Evolutionary conservation across 2,113 vertebrate genomes (phyloP), one percentile per base, ranked within the genome.

Genomic region (Diglossa brunneiventris): DNA sequence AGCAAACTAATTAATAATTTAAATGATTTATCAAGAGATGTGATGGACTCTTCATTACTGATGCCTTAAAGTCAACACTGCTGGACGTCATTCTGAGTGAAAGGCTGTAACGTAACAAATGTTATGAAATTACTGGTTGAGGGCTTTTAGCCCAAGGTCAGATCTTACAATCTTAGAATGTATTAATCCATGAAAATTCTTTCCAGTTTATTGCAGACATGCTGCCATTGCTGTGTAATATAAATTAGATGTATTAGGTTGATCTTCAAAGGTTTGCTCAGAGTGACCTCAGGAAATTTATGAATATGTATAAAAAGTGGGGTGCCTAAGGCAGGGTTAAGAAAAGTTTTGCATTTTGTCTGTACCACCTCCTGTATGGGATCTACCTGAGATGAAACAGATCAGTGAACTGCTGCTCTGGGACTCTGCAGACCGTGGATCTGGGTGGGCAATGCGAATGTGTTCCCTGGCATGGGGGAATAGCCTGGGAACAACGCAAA

Each of bases 101-200:
- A 67, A 35, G 19, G 42, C 59, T 67, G 19, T 44, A 62, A 55
- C 2, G 11, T 41, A 47, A 15, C 3, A 37, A 52, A 22, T 7
- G 21, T 67, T 55, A 47, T 0, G 2, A 49, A 77, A 31, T 73
- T 46, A 77, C 23, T 18, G 27, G 42, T 8, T 27, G 70, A 81
- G 28, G 68, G 52, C 56, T 86, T 88, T 76, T 14, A 46, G 84
- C 70, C 56, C 47, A 53, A 77, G 85, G 91, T 92, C 78, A 89
- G 33, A 33, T n/a, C 53, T 22, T 14, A 53, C 15, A 66, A 27
- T 75, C 53, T 66, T 62, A 21, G 53, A 58, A 84, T 72, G 49
- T 82, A 72, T 79, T 58, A 91, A 53, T 49, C 66, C 42, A 24
- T 4, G 39, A 73, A 56, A 83, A 72, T 78, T 62, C 30, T 37